A percentile compares a stretch with the other conserved stretches of the same genome.
phyloP scores from a whole-genome alignment of 2,113 vertebrate species.

The Atherinomorus stipes region DNA sequence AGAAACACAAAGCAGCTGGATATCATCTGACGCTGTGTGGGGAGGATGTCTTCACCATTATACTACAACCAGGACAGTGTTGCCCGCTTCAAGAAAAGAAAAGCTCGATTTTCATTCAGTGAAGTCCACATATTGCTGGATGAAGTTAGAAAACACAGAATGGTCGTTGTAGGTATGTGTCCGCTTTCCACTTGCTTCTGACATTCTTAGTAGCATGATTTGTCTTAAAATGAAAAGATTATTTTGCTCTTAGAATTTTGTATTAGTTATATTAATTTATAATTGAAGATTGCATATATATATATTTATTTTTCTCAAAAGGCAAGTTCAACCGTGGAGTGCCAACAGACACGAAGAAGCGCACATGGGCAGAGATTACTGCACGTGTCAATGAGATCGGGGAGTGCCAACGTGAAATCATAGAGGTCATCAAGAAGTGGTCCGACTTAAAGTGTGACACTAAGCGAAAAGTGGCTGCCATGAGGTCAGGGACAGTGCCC shows the following conservation, averaged over 20 bases:
- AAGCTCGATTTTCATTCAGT: constrained; percentile 84
- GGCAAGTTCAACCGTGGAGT: constrained; percentile 85
- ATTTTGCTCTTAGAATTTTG: not conserved
- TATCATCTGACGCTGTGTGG: constrained; percentile 12
- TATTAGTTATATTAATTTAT: too few species aligned
- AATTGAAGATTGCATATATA: not conserved
- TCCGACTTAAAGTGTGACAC: constrained; percentile 86
- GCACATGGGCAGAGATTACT: constrained; percentile 84
- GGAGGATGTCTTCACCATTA: constrained; percentile 79
- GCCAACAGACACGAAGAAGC: constrained; percentile 79
- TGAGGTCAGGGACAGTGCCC: constrained; percentile 70
- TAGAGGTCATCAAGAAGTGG: constrained; percentile 87
- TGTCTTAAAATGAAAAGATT: not conserved
- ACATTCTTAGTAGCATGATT: not conserved
- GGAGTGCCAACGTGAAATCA: constrained; percentile 84
- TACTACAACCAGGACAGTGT: constrained; percentile 70
- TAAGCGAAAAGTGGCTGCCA: constrained; percentile 82
- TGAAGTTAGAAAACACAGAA: constrained; percentile 83
- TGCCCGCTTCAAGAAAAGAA: constrained; percentile 82
- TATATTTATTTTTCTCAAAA: not conserved
- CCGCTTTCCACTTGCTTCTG: not conserved
- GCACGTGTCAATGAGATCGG: constrained; percentile 84
- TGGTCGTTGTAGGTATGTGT: constrained; percentile 81
- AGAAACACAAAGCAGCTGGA: constrained; percentile 33
- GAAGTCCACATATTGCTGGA: constrained; percentile 86